Evolutionary conservation across 2,888 invertebrate species (phyloP).

Genomic region (Xanthia togata): DNA sequence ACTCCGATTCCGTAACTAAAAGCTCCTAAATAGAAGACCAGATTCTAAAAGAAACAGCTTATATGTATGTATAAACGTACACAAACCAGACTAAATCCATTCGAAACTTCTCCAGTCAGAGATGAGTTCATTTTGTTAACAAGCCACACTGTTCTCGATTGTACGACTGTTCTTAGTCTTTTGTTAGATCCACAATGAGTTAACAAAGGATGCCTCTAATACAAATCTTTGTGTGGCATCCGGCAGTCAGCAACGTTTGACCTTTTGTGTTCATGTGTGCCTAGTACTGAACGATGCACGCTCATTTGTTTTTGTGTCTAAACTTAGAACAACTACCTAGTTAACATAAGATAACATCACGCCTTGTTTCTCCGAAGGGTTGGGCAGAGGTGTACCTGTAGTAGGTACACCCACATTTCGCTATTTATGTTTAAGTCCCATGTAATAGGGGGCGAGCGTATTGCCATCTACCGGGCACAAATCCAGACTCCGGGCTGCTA

Average conservation of each 20-base stretch:
- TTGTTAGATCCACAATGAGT: conserved; percentile 57
- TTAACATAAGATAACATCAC: too few species aligned
- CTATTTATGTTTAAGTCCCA: too few species aligned
- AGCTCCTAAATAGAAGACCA: too few species aligned
- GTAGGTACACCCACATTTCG: too few species aligned
- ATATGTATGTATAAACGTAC: neutral
- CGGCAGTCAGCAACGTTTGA: conserved; percentile 45
- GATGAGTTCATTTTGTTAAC: conserved; percentile 14
- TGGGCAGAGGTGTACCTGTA: too few species aligned
- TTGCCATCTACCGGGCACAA: too few species aligned
- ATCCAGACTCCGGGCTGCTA: too few species aligned
- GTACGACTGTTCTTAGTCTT: conserved; percentile 28
- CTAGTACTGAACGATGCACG: conserved; percentile 5
- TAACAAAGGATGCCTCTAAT: conserved; percentile 51
- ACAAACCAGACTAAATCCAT: neutral
- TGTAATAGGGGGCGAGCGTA: too few species aligned
- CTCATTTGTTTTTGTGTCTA: neutral
- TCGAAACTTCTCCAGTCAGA: neutral
- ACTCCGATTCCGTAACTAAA: too few species aligned
- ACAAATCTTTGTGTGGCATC: conserved; percentile 55
- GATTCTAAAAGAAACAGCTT: neutral
- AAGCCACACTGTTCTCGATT: conserved; percentile 29
- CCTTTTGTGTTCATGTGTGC: conserved; percentile 34
- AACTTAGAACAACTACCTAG: neutral
- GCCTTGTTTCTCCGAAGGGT: too few species aligned